Percentiles rank a stretch among this genome's conserved stretches.
Conservation (phyloP, 2,888 invertebrate genomes). For the Digitonthophagus gazella region DNA sequence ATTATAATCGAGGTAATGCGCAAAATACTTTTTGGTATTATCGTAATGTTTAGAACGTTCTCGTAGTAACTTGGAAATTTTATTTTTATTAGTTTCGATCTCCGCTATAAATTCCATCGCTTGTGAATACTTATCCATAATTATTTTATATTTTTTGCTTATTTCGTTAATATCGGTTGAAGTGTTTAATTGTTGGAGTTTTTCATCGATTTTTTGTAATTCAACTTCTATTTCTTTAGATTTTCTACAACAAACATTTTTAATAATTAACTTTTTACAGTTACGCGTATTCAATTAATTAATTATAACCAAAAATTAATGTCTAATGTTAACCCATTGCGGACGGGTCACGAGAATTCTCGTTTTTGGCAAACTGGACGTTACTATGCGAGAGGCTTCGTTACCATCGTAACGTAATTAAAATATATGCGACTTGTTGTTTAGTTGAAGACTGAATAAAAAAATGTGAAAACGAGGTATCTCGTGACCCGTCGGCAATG, state of each 20-base stretch:
- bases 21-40: conserved; percentile 48
- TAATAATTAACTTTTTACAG: too few species aligned
- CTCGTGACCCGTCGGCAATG: too few species aligned
- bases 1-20: conserved; percentile 47
- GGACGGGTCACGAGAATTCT: too few species aligned
- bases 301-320: too few species aligned
- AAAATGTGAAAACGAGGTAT: too few species aligned
- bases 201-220: not conserved
- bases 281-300: too few species aligned
- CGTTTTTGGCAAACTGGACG: too few species aligned
- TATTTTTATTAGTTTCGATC: conserved; percentile 37
- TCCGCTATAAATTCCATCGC: conserved; percentile 40
- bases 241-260: not conserved
- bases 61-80: conserved; percentile 40
- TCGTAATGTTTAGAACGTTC: conserved; percentile 46
- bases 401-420: too few species aligned
- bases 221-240: not conserved
- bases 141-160: conserved; percentile 41
- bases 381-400: too few species aligned
- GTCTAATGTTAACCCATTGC: too few species aligned
- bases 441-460: too few species aligned
- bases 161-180: conserved; percentile 32
- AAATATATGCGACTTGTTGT: too few species aligned
- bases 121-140: conserved; percentile 43
- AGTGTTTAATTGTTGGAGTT: conserved; percentile 2